These are phyloP conservation scores for Margaritifera margaritifera DNA, from an alignment of 2,888 invertebrate species.

Conservation along the genomic window DNA sequence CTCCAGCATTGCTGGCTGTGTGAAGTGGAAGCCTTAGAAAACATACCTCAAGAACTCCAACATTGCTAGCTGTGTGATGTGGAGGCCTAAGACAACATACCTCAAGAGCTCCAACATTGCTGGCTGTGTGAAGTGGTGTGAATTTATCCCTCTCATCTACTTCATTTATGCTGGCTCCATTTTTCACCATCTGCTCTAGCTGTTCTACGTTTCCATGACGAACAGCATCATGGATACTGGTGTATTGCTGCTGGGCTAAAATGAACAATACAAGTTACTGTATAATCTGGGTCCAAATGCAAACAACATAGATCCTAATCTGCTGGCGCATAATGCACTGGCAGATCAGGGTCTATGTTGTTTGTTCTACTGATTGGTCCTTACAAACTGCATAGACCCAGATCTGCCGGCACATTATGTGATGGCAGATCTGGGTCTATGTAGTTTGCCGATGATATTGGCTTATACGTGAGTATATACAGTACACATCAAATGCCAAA, in stretches of 20 bases:
- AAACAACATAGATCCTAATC: too few species aligned
- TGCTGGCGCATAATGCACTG: too few species aligned
- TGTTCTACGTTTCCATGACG: constrained; percentile 65
- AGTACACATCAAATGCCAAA: too few species aligned
- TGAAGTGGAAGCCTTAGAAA: constrained; percentile 59
- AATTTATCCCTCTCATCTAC: constrained; percentile 70
- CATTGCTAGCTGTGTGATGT: constrained; percentile 69
- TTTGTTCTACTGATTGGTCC: too few species aligned
- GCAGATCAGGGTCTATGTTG: too few species aligned
- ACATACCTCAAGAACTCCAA: constrained; percentile 70
- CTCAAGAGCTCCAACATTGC: constrained; percentile 71
- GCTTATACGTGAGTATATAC: too few species aligned
- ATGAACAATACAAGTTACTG: too few species aligned
- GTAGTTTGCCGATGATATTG: too few species aligned
- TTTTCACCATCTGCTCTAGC: constrained; percentile 70
- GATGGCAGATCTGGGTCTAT: too few species aligned
- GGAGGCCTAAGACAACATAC: constrained; percentile 37
- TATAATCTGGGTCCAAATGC: too few species aligned
- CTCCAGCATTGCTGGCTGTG: constrained; percentile 69
- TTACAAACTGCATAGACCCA: too few species aligned
- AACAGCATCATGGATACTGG: constrained; percentile 63
- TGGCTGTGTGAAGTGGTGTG: constrained; percentile 72
- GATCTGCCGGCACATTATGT: too few species aligned
- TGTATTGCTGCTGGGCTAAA: constrained; percentile 42
- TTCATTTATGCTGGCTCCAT: constrained; percentile 73